Evolutionary conservation across 92 coral and sea anemone genomes (phyloP).

Genomic region (Epizoanthus scotinus): DNA sequence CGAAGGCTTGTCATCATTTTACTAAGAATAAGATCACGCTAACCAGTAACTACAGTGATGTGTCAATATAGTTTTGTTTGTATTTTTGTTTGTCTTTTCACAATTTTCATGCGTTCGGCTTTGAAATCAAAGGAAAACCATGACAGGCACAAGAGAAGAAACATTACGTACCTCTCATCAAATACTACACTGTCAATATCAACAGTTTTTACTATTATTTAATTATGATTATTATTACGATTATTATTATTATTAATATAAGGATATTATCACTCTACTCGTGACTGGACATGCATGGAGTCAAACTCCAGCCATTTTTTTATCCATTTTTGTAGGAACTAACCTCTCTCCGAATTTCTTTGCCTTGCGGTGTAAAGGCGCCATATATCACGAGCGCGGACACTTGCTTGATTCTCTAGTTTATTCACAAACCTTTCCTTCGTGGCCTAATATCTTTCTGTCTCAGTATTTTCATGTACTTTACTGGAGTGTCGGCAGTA

Average conservation of each 20-base stretch:
- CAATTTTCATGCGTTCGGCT: no score
- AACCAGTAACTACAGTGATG: not conserved
- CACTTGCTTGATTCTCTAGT: not conserved
- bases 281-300: not conserved
- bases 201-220: no score
- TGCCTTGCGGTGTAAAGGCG: conserved; percentile 17
- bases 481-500: no score
- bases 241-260: not conserved
- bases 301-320: not conserved
- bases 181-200: no score
- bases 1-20: not conserved
- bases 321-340: not conserved
- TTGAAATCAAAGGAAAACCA: no score
- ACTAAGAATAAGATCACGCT: no score
- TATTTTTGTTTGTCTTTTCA: no score
- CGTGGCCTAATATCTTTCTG: no score
- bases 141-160: no score
- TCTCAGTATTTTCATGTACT: not conserved
- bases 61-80: not conserved
- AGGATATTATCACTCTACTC: not conserved
- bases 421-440: not conserved
- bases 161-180: no score
- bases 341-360: conserved; percentile 6
- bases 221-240: no score
- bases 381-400: not conserved